Conservation (phyloP, 1,140 invertebrate species). For the Drosophila baimaii region DNA sequence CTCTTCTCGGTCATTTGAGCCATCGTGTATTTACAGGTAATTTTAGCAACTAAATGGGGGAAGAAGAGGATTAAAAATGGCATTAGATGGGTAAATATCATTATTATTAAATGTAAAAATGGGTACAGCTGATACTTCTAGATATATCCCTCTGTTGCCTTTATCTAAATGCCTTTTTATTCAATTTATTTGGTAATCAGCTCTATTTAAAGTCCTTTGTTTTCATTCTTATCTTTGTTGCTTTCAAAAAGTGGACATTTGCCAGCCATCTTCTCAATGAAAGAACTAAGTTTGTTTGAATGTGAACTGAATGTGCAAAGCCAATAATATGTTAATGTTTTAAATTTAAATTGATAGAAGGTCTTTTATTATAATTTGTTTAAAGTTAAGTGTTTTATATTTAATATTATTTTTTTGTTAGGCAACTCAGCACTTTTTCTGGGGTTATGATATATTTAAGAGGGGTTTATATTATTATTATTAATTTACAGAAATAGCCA, state of each 20-base stretch:
- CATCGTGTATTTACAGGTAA: slow-evolving; percentile 71
- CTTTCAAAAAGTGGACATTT: neutral
- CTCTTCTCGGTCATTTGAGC: slow-evolving; percentile 82
- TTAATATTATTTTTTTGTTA: too few relatives aligned
- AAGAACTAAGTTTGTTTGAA: slow-evolving; percentile 6
- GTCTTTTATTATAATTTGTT: neutral
- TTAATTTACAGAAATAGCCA: too few relatives aligned
- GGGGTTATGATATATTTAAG: too few relatives aligned
- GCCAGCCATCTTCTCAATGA: slow-evolving; percentile 15
- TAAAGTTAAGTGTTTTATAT: too few relatives aligned
- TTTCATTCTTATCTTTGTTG: slow-evolving; percentile 13
- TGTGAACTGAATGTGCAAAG: slow-evolving; percentile 3
- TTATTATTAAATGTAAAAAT: neutral
- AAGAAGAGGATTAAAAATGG: too few relatives aligned
- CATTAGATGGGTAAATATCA: neutral
- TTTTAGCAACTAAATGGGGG: slow-evolving; percentile 59
- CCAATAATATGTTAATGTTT: neutral
- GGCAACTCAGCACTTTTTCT: too few relatives aligned
- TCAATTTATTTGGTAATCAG: slow-evolving; percentile 1
- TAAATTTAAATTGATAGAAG: slow-evolving; percentile 6
- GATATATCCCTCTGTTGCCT: neutral
- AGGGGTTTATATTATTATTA: too few relatives aligned
- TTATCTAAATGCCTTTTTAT: neutral
- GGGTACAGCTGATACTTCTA: neutral
- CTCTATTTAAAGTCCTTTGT: slow-evolving; percentile 12